Percentiles rank a stretch among this genome's conserved stretches.
Evolutionary conservation across 2,113 vertebrate genomes (phyloP).

Genomic region (Tretioscincus oriximinensis): DNA sequence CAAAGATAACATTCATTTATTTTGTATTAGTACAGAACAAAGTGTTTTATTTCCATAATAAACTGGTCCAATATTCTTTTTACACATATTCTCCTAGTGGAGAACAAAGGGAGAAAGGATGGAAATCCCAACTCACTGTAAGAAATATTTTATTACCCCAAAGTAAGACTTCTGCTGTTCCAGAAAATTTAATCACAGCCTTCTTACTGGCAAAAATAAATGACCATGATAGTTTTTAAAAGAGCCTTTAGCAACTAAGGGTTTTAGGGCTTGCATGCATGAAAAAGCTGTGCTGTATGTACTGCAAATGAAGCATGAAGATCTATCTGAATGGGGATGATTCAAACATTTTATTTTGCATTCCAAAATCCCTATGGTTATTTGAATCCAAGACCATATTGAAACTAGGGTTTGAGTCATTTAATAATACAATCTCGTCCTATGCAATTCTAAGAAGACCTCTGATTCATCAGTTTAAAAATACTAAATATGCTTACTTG

Average conservation of each 20-base stretch:
- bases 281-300: neutral
- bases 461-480: neutral
- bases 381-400: neutral
- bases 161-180: constrained; percentile 1
- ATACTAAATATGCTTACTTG: neutral
- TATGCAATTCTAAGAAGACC: neutral
- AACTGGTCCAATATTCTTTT: constrained; percentile 47
- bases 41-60: constrained; percentile 51
- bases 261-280: neutral
- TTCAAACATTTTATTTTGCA: neutral
- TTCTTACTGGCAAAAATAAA: neutral
- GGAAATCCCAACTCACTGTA: neutral
- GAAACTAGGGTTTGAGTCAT: neutral
- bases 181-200: neutral
- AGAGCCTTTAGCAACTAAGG: neutral
- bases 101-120: neutral
- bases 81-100: constrained; percentile 28
- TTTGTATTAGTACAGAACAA: constrained; percentile 53
- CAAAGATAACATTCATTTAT: constrained; percentile 82
- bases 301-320: neutral
- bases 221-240: neutral
- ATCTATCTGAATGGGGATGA: neutral
- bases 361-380: neutral
- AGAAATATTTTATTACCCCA: neutral
- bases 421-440: neutral